Conservation (phyloP, 1,140 invertebrate genomes). For the Doryteuthis pealeii region DNA sequence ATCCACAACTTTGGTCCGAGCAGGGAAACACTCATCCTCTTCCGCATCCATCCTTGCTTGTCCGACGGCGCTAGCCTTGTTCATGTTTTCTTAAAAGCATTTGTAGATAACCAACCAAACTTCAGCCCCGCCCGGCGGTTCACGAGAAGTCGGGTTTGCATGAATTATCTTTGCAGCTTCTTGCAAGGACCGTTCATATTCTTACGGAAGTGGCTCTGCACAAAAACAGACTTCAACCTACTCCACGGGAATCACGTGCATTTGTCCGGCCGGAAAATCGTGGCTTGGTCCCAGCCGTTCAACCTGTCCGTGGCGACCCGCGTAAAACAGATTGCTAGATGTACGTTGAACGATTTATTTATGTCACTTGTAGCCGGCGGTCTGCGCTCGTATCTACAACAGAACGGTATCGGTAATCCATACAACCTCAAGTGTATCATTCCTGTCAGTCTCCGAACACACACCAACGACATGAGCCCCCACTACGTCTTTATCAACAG, state of each 20-base stretch:
- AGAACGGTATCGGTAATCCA: constrained; percentile 55
- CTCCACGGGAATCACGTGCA: constrained; percentile 46
- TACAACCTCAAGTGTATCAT: constrained; percentile 62
- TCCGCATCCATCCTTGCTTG: constrained; percentile 66
- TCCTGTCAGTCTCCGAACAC: constrained; percentile 60
- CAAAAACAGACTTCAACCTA: constrained; percentile 49
- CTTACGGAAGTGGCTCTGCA: constrained; percentile 60
- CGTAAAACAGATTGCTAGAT: constrained; percentile 64
- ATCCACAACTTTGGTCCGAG: constrained; percentile 59
- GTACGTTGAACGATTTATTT: constrained; percentile 65
- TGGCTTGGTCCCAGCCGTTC: constrained; percentile 63
- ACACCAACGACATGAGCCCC: constrained; percentile 49
- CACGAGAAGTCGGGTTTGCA: constrained; percentile 41
- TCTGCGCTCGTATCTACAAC: constrained; percentile 62
- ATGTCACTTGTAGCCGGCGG: constrained; percentile 64
- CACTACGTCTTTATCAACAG: constrained; percentile 61
- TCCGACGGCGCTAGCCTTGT: constrained; percentile 66
- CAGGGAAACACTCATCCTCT: constrained; percentile 62
- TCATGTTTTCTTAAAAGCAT: constrained; percentile 61
- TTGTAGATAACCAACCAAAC: constrained; percentile 62
- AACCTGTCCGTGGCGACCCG: constrained; percentile 53
- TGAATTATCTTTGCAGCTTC: constrained; percentile 61
- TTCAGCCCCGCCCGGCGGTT: constrained; percentile 58
- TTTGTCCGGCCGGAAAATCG: constrained; percentile 47
- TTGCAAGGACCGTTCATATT: constrained; percentile 65